Conservation (phyloP, 1,140 invertebrate species). For the Grapholita molesta region DNA sequence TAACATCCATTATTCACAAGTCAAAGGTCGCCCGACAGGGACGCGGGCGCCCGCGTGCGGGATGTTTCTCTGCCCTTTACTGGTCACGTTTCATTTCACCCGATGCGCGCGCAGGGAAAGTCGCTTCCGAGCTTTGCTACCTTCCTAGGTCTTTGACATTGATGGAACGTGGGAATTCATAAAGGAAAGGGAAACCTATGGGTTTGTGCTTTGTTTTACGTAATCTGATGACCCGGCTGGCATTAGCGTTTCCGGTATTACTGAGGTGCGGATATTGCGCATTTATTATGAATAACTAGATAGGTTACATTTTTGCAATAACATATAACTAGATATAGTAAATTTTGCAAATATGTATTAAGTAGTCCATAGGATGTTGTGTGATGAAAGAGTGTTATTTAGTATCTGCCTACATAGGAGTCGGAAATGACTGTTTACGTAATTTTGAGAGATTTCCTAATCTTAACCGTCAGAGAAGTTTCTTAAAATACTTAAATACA, state of each 20-base stretch:
- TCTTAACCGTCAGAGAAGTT: not conserved
- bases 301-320: not conserved
- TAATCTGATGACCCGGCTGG: conserved; percentile 8
- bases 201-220: conserved; percentile 21
- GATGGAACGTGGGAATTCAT: conserved; percentile 15
- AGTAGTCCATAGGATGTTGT: not conserved
- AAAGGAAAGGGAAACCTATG: conserved; percentile 9
- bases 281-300: too few species aligned
- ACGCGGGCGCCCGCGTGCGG: not conserved
- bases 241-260: not conserved
- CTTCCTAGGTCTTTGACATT: conserved; percentile 17
- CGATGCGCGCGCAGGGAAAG: conserved; percentile 12
- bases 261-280: not conserved
- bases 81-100: conserved; percentile 22
- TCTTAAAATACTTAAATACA: too few species aligned
- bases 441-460: not conserved
- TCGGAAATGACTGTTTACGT: not conserved
- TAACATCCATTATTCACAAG: conserved; percentile 6
- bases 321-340: not conserved
- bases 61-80: conserved; percentile 26
- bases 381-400: too few species aligned
- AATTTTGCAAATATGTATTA: not conserved
- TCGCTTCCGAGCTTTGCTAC: conserved; percentile 26
- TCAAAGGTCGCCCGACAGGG: conserved; percentile 16
- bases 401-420: not conserved